Conservation (phyloP, 1,140 invertebrate species). For the Globodera rostochiensis region DNA sequence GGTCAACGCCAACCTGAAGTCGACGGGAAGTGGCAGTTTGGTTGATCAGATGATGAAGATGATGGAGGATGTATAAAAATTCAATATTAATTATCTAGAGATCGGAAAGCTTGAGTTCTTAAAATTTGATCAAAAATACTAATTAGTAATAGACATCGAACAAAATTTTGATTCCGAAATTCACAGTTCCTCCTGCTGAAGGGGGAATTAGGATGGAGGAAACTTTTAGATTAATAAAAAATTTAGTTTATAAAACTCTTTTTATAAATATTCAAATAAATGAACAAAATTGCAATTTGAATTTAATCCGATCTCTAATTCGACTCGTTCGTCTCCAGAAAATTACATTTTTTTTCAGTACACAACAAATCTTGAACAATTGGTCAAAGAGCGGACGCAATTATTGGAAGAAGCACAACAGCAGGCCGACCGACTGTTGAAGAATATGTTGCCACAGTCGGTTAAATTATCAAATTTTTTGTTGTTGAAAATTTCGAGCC, state of each 20-base stretch:
- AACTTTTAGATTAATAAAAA: too few species aligned
- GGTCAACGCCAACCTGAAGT: slow-evolving; percentile 62
- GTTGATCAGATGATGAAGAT: slow-evolving; percentile 66
- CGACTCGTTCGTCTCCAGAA: too few species aligned
- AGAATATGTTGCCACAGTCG: slow-evolving; percentile 61
- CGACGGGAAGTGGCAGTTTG: slow-evolving; percentile 59
- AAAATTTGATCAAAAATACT: too few species aligned
- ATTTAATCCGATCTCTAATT: too few species aligned
- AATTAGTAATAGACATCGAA: too few species aligned
- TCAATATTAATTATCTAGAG: not conserved
- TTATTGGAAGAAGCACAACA: slow-evolving; percentile 63
- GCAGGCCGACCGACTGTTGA: slow-evolving; percentile 62
- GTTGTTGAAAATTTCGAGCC: slow-evolving; percentile 10
- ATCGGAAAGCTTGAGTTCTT: not conserved
- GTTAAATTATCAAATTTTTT: slow-evolving; percentile 6
- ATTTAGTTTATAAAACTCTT: too few species aligned
- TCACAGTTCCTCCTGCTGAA: too few species aligned
- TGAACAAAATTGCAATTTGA: too few species aligned
- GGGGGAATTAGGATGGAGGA: too few species aligned
- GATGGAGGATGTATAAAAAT: slow-evolving; percentile 54
- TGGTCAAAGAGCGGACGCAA: slow-evolving; percentile 61
- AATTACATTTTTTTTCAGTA: slow-evolving; percentile 17
- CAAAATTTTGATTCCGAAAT: too few species aligned
- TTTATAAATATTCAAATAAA: too few species aligned
- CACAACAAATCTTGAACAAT: slow-evolving; percentile 58